These are phyloP conservation scores for Ctenoplectra terminalis DNA, from an alignment of 1,140 invertebrate genomes.

Conservation along the genomic window DNA sequence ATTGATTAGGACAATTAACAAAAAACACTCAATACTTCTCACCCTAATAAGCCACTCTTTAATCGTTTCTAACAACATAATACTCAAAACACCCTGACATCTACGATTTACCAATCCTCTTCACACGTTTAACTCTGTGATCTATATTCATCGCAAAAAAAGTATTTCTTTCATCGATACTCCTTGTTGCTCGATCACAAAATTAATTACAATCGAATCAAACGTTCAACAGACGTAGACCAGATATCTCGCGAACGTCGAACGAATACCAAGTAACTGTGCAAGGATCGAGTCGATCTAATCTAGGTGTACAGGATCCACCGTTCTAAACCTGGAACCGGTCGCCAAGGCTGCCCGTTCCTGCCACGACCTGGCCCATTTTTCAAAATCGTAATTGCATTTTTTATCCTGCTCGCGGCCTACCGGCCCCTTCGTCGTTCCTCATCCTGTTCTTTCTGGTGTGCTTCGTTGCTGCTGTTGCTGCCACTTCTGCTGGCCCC, in stretches of 20 bases:
- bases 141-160: not conserved
- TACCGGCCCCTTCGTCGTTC: slow-evolving; percentile 40
- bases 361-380: slow-evolving; percentile 73
- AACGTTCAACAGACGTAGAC: not conserved
- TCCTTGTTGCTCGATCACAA: not conserved
- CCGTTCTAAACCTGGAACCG: slow-evolving; percentile 54
- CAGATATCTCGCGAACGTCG: not conserved
- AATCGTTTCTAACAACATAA: no score
- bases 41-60: no score
- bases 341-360: slow-evolving; percentile 55
- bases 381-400: slow-evolving; percentile 83
- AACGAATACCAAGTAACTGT: not conserved
- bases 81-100: no score
- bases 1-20: no score
- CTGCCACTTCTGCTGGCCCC: slow-evolving; percentile 47
- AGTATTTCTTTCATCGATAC: not conserved
- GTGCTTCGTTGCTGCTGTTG: slow-evolving; percentile 54
- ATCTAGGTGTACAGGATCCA: slow-evolving; percentile 35
- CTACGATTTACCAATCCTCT: no score
- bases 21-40: no score
- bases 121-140: no score
- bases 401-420: slow-evolving; percentile 74
- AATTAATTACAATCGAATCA: slow-evolving; percentile 8
- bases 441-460: slow-evolving; percentile 16
- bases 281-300: slow-evolving; percentile 26